A percentile compares a stretch with the other conserved stretches of the same genome.
phyloP scores from a whole-genome alignment of 2,113 vertebrate genomes.

The Geococcyx californianus region DNA sequence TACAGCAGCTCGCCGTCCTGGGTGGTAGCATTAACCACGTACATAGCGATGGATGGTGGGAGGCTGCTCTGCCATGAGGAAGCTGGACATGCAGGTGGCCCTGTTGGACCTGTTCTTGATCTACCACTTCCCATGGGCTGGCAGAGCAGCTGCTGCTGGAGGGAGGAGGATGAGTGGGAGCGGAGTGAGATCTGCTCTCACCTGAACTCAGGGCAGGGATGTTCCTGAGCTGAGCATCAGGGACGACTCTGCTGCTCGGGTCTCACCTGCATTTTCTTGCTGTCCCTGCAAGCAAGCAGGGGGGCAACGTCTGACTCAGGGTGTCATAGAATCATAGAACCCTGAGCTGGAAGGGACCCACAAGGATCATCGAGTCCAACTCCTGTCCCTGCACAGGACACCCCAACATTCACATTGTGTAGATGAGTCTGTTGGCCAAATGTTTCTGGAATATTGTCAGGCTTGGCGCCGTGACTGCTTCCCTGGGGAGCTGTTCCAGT shows the following conservation, averaged over 20 bases:
- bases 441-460: no score
- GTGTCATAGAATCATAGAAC: background rate
- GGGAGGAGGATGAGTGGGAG: background rate
- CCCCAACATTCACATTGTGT: no score
- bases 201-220: background rate
- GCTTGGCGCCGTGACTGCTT: no score
- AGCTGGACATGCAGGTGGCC: background rate
- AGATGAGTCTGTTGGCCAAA: no score
- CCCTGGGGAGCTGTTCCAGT: no score
- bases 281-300: background rate
- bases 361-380: no score
- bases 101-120: background rate
- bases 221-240: background rate
- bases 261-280: background rate
- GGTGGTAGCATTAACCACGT: background rate
- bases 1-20: background rate
- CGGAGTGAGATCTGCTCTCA: background rate
- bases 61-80: background rate
- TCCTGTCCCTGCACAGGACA: no score
- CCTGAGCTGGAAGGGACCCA: no score
- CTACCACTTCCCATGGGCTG: background rate
- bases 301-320: no score
- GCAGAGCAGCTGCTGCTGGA: background rate
- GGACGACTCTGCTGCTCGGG: background rate
- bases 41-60: background rate